Evolutionary conservation across 2,888 invertebrate genomes (phyloP).

Genomic region (Malthinus flaveolus): DNA sequence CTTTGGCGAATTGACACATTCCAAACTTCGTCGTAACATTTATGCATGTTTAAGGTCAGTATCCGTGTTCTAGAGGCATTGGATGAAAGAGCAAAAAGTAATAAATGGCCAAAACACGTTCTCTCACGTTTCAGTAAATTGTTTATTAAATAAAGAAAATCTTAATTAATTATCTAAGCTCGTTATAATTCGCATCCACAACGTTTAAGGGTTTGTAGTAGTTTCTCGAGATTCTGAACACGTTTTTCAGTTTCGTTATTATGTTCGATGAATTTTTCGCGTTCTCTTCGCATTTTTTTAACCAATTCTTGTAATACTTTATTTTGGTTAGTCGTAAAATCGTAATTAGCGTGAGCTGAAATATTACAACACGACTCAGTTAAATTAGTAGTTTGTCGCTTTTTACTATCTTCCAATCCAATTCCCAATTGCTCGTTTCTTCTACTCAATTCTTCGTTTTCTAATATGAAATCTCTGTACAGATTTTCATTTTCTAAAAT

Average conservation of each 20-base stretch:
- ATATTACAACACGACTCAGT: slow-evolving; percentile 9
- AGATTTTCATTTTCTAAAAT: slow-evolving; percentile 14
- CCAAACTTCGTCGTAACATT: too few relatives aligned
- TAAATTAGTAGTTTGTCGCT: slow-evolving; percentile 1
- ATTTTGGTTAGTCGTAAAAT: slow-evolving; percentile 31
- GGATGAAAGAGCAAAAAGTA: too few relatives aligned
- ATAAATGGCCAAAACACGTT: too few relatives aligned
- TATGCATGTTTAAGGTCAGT: too few relatives aligned
- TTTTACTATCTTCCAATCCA: slow-evolving; percentile 14
- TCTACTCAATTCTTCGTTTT: slow-evolving; percentile 13
- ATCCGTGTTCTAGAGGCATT: too few relatives aligned
- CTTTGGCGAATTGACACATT: too few relatives aligned
- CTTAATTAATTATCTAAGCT: too few relatives aligned
- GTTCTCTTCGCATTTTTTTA: slow-evolving; percentile 34
- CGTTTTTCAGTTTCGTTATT: slow-evolving; percentile 24
- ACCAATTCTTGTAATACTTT: slow-evolving; percentile 33
- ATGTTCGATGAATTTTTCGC: slow-evolving; percentile 10
- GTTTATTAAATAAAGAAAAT: too few relatives aligned
- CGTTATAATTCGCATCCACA: too few relatives aligned
- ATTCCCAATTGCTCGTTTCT: slow-evolving; percentile 13
- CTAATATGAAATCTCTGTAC: slow-evolving; percentile 10
- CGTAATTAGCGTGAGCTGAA: slow-evolving; percentile 26
- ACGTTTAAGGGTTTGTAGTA: slow-evolving; percentile 18
- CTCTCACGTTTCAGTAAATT: too few relatives aligned
- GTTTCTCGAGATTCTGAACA: slow-evolving; percentile 29